Conservation (phyloP, 2,113 vertebrate genomes). For the Eretmochelys imbricata region DNA sequence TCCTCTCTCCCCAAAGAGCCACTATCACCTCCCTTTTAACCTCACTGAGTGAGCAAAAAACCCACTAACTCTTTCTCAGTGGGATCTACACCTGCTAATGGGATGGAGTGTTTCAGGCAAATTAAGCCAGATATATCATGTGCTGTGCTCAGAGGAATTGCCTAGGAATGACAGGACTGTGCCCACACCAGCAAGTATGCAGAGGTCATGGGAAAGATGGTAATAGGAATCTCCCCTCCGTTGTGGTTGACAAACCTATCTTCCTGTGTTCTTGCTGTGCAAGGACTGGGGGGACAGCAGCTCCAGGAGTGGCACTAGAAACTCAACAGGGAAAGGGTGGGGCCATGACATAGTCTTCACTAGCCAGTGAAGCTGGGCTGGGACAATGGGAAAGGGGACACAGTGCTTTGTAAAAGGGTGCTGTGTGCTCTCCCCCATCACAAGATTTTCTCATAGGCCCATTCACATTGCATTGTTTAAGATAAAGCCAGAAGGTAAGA, state of each 20-base stretch:
- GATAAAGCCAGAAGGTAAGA: background rate
- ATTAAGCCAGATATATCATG: accelerated
- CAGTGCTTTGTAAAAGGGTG: background rate
- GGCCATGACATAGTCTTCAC: background rate
- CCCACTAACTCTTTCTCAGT: background rate
- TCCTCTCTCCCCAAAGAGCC: background rate
- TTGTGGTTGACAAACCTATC: background rate
- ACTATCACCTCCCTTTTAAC: background rate
- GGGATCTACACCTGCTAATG: background rate
- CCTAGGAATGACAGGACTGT: background rate
- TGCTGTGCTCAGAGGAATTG: background rate
- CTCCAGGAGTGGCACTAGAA: background rate
- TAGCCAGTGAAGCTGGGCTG: background rate
- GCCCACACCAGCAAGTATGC: accelerated
- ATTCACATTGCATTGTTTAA: accelerated
- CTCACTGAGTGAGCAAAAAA: background rate
- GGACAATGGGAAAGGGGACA: too few species aligned
- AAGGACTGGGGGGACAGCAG: accelerated
- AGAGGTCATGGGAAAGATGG: background rate
- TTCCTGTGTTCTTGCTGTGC: background rate
- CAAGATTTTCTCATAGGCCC: background rate
- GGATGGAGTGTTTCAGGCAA: background rate
- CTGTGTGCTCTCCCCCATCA: background rate
- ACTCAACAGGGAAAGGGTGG: background rate
- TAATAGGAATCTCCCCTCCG: background rate